Base-by-base conservation (phyloP, 1,140 invertebrate species). In the Drosophila insularis region DNA sequence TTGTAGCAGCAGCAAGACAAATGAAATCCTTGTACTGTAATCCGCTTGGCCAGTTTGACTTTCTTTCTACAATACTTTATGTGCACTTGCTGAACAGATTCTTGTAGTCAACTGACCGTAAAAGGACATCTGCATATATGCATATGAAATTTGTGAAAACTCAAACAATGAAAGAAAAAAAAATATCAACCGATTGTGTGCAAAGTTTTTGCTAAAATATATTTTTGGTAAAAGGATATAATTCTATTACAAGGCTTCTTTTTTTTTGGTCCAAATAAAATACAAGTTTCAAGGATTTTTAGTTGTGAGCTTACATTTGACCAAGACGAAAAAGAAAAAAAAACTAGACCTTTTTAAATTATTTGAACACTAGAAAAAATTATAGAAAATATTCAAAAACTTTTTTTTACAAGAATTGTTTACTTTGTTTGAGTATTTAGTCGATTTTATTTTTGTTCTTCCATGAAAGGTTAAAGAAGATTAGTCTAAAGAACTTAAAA, bases 111-210 rank as follows among this genome's bases (percentile, higher is more conserved):
- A 59, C 50, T 69, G 78, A 80, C 68, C 62, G 53, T 65, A 77
- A 73, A 85, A 68, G 77, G 56, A 39, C 54, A 76, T 72, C 63
- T 80, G 74, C 81, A 85, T 86, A 78, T 87, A 78, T 85, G 71
- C 81, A 85, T 85, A 65, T 63, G 62, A 75, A 64, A 31, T 71
- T 74, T 64, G 50, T 56, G 39, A 40, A 63, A 65, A 65, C 64
- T 61, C 32, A 46, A 59, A 71, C 61, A 66, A 3, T 4, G 5
- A 1, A 27, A 27, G 27, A 27, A 27, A 43, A 53, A 63, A 65
- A 63, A 65, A 68, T 8, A 50, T 50, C 43, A 50, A 50, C 43
- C 17, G 43, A 50, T 50, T 50, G 43, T 50, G 2, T 50, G 43
- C 10, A 1, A 65, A 43, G 70, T 65, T 31, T 65, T 31, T 27